phyloP scores from a whole-genome alignment of 2,888 invertebrate species.

The Luffia ferchaultella region DNA sequence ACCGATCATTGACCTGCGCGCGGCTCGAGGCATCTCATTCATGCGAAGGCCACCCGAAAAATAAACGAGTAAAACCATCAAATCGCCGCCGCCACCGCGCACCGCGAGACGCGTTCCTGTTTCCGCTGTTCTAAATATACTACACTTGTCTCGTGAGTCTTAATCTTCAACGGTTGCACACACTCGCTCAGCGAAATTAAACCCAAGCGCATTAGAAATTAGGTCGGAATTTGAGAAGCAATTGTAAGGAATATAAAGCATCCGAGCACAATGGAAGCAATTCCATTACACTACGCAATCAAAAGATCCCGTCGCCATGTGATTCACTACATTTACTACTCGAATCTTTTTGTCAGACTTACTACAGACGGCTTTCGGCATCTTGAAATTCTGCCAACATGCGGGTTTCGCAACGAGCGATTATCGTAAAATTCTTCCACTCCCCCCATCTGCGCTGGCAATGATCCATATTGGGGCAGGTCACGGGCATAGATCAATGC shows the following conservation, averaged over 20 bases:
- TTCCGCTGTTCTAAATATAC: conserved; percentile 60
- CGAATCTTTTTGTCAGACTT: conserved; percentile 38
- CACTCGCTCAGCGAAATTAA: conserved; percentile 27
- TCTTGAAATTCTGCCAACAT: conserved; percentile 62
- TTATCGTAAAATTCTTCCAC: conserved; percentile 55
- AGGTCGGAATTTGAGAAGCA: conserved; percentile 19
- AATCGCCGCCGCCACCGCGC: conserved; percentile 20
- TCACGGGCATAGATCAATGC: conserved; percentile 39
- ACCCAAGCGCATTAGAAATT: conserved; percentile 27
- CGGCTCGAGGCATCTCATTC: conserved; percentile 43
- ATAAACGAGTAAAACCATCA: conserved; percentile 34
- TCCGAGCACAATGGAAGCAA: conserved; percentile 28
- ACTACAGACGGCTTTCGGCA: conserved; percentile 51
- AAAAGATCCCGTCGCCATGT: neutral
- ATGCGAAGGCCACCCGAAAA: conserved; percentile 46
- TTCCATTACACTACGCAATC: conserved; percentile 17
- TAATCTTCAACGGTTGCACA: conserved; percentile 29
- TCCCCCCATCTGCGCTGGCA: conserved; percentile 39
- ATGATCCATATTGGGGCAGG: conserved; percentile 54
- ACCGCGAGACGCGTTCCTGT: conserved; percentile 23
- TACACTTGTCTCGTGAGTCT: conserved; percentile 21
- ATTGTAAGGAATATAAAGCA: conserved; percentile 22
- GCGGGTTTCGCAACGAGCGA: conserved; percentile 41
- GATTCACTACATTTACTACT: neutral
- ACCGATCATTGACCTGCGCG: conserved; percentile 34